Base-by-base conservation (phyloP, 2,888 invertebrate species). In the Drosophila lutescens region DNA sequence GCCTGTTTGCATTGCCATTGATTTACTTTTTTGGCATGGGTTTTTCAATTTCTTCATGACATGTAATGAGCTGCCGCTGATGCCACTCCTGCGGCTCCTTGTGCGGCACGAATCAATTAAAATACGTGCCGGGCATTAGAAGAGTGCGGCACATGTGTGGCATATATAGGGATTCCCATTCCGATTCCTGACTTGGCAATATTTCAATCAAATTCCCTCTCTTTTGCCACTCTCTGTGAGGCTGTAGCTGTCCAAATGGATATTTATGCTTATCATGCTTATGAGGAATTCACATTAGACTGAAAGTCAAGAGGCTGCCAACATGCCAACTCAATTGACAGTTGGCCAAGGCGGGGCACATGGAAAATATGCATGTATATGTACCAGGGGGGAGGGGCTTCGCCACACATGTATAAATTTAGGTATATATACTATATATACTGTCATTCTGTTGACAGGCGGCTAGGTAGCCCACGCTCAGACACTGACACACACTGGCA, bases 91-190 rank as follows among this genome's bases (percentile, higher is more conserved):
- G 62, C 40, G 36, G 49, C 62, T 70, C 54, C 66, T 72, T 72
- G 34, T 55, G 70, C 46, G 70, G 70, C 70, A 72, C 78, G 87
- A 89, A 90, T 91, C 91, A 90, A 90, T 90, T 90, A 91, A 91
- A 89, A 89, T 88, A 90, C 91, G 91, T 90, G 91, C 82, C 71
- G 76, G 74, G 91, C 88, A 87, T 87, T 82, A 79, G 87, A 80
- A 80, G 77, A 65, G 61, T 15, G 26, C 58, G 56, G 12, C 41
- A 20, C 5, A 36, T 49, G 61, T 15, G 26, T 55, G 56, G 12
- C 41, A 20, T 6, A 36, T 49, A 40, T 17, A 10, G 15, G 17
- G 41, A 17, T 13, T 43, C 7, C 2, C 10, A 43, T 43, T 57
- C 23, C 34, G 46, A 50, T 26, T 56, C 75, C 80, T 81, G 81